Evolutionary conservation across 2,888 invertebrate genomes (phyloP).

Genomic region (Myathropa florea): DNA sequence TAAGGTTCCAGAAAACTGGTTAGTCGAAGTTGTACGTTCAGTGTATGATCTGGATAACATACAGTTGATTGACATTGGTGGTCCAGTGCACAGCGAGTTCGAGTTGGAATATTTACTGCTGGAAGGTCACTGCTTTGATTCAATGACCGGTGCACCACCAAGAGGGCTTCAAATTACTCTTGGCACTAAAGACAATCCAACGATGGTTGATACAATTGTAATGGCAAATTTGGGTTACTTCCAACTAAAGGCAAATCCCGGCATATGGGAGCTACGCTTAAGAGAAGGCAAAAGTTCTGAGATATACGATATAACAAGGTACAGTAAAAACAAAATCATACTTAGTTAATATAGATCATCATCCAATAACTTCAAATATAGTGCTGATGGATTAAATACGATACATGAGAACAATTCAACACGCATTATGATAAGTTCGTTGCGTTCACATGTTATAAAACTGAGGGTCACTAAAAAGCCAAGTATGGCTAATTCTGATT

Average conservation of each 20-base stretch:
- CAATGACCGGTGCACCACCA: conserved; percentile 94
- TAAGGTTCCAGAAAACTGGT: conserved; percentile 96
- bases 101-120: conserved; percentile 96
- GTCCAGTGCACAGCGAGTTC: conserved; percentile 95
- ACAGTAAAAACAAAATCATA: conserved; percentile 64
- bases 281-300: conserved; percentile 96
- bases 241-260: conserved; percentile 98
- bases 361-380: conserved; percentile 47
- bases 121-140: conserved; percentile 98
- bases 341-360: background rate
- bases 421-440: conserved; percentile 78
- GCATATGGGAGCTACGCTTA: conserved; percentile 94
- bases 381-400: conserved; percentile 82
- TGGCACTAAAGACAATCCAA: conserved; percentile 89
- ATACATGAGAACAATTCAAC: conserved; percentile 79
- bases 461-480: conserved; percentile 94
- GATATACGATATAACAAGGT: conserved; percentile 94
- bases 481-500: conserved; percentile 92
- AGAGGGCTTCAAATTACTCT: conserved; percentile 98
- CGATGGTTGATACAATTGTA: conserved; percentile 97
- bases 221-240: conserved; percentile 99
- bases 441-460: conserved; percentile 93
- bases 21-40: conserved; percentile 95
- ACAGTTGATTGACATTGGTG: conserved; percentile 94
- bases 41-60: conserved; percentile 99